phyloP scores from a whole-genome alignment of 92 coral and sea anemone species.

The Zoanthus gigantus region DNA sequence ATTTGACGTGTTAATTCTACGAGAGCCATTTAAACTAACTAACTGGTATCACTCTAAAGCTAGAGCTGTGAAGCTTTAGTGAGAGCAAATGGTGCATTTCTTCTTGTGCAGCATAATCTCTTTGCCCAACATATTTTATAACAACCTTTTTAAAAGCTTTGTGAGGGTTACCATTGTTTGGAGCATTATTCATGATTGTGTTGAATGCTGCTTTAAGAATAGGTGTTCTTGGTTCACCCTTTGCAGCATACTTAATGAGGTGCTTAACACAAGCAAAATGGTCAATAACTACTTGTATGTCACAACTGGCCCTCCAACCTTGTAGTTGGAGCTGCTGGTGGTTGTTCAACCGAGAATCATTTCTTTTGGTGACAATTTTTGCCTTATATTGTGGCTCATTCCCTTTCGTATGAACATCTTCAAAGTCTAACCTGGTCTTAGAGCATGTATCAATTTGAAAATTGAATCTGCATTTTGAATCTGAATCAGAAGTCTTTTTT shows the following conservation, averaged over 20 bases:
- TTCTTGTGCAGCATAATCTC: slow-evolving; percentile 52
- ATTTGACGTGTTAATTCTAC: slow-evolving; percentile 33
- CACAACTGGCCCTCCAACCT: slow-evolving; percentile 57
- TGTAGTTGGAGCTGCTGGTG: slow-evolving; percentile 57
- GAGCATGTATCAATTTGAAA: too few species aligned
- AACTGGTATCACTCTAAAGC: slow-evolving; percentile 55
- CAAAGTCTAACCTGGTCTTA: slow-evolving; percentile 40
- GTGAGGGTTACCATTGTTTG: slow-evolving; percentile 45
- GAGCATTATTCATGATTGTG: slow-evolving; percentile 24
- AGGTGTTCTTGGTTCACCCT: slow-evolving; percentile 25
- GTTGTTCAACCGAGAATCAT: slow-evolving; percentile 41
- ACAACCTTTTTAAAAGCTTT: slow-evolving; percentile 32
- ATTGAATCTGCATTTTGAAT: too few species aligned
- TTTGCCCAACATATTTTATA: slow-evolving; percentile 30
- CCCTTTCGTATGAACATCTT: slow-evolving; percentile 15
- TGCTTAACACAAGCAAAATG: slow-evolving; percentile 56
- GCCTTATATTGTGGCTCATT: slow-evolving; percentile 40
- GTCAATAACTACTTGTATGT: slow-evolving; percentile 54
- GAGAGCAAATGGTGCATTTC: slow-evolving; percentile 56
- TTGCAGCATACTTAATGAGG: slow-evolving; percentile 56
- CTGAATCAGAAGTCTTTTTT: too few species aligned
- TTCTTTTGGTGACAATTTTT: slow-evolving; percentile 43
- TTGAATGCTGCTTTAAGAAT: slow-evolving; percentile 24
- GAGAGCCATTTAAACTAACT: slow-evolving; percentile 47
- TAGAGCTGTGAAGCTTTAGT: slow-evolving; percentile 44